Base-by-base conservation (phyloP, 2,888 invertebrate genomes). In the Onchidella celtica region DNA sequence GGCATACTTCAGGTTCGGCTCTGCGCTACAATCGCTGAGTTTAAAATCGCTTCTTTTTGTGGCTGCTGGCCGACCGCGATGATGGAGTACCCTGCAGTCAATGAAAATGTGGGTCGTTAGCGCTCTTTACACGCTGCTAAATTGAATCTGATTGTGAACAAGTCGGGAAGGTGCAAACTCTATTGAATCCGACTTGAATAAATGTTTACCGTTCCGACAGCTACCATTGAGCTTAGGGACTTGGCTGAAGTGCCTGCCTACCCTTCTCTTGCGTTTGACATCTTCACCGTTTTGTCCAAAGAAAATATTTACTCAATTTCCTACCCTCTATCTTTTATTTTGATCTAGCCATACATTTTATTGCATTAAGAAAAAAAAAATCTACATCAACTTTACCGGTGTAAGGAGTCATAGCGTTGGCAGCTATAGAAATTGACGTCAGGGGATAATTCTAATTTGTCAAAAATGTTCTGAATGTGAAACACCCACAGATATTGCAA, bases 141-240 rank as follows among this genome's bases (percentile, higher is more conserved):
- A 84, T 84, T 79, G 81, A 84, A 79, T 84, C 72, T 66, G 61
- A 73, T 76, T 66, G 76, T 82, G 61, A 66, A 75, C 63, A 75
- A 70, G 70, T 65, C 79, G 79, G 70, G 68, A 72, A 82, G 84
- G 84, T 84, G 84, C 76, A 82, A 82, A 84, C 59, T 32, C 79
- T 73, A 75, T 84, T 84, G 47, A 84, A 38, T 24, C 34, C 34
- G 1, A 34, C n/a, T 68, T 82, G 80, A 84, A 84, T 84, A 75
- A 79, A 32, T 84, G 81, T 84, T 84, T 84, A 65, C 82, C 61
- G 14, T 79, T 61, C 34, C 21, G 72, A 36, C 70, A 40, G 32
- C 40, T 17, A 27, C 4, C 68, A 14, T 36, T 69, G 38, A 61
- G 47, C 24, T 34, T 61, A 40, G 29, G 69, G 78, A 68, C 27